Percentiles rank a stretch among this genome's conserved stretches.
These are phyloP conservation scores for Caerostris extrusa DNA, from an alignment of 1,140 invertebrate species.

Conservation along the genomic window DNA sequence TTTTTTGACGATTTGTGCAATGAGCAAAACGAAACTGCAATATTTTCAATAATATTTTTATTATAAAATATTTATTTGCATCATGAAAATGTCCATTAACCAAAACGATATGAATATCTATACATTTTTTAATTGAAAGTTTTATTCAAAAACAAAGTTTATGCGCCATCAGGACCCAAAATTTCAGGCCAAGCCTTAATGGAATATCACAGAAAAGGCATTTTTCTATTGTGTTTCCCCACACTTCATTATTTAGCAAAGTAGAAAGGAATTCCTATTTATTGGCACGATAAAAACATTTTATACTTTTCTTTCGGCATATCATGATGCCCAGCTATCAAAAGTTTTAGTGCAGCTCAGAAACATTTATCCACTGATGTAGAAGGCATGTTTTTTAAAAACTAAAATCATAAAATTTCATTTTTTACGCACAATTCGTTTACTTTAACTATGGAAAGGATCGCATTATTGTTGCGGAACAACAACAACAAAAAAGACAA, in stretches of 20 bases:
- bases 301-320: not conserved
- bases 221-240: no score
- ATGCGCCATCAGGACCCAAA: no score
- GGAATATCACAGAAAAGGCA: no score
- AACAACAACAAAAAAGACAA: not conserved
- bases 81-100: no score
- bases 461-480: not conserved
- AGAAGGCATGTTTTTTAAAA: not conserved
- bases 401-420: constrained; percentile 1
- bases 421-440: constrained; percentile 19
- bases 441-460: not conserved
- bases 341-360: not conserved
- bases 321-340: not conserved
- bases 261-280: not conserved
- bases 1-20: no score
- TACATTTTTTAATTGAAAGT: no score
- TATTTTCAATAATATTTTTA: no score
- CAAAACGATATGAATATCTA: no score
- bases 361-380: not conserved
- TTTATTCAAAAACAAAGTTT: no score
- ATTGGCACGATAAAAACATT: not conserved
- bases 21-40: no score
- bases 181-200: no score
- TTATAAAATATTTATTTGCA: no score
- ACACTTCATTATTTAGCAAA: not conserved